phyloP scores from a whole-genome alignment of 2,888 invertebrate species.

The Melanostoma scalare region DNA sequence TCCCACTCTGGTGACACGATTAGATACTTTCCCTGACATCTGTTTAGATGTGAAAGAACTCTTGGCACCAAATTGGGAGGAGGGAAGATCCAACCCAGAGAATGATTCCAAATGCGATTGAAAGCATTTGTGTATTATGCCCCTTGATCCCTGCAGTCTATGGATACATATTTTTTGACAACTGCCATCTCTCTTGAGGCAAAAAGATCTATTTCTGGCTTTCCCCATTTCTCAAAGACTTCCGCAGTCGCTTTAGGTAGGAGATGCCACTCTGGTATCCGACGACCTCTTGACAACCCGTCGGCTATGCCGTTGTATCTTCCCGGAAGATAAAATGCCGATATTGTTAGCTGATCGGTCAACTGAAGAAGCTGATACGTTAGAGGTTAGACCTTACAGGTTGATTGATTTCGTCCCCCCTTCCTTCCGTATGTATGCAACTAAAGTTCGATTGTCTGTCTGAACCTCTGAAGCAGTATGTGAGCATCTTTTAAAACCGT shows the following conservation, averaged over 20 bases:
- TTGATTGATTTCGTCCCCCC: slow-evolving; percentile 20
- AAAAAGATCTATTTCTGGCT: slow-evolving; percentile 38
- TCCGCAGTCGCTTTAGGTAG: neutral
- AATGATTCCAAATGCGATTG: slow-evolving; percentile 18
- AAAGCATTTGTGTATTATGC: slow-evolving; percentile 16
- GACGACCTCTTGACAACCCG: slow-evolving; percentile 19
- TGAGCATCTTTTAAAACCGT: neutral
- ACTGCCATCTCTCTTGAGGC: slow-evolving; percentile 28
- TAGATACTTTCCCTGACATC: slow-evolving; percentile 21
- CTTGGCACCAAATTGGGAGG: slow-evolving; percentile 43
- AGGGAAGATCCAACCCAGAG: slow-evolving; percentile 19
- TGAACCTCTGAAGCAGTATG: slow-evolving; percentile 39
- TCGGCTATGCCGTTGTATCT: slow-evolving; percentile 42
- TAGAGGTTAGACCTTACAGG: neutral
- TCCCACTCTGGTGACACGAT: slow-evolving; percentile 26
- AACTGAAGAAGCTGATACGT: slow-evolving; percentile 22
- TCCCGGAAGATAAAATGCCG: slow-evolving; percentile 31
- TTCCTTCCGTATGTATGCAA: slow-evolving; percentile 31
- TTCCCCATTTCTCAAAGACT: slow-evolving; percentile 5
- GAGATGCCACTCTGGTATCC: slow-evolving; percentile 34
- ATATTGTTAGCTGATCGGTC: slow-evolving; percentile 21
- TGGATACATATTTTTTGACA: slow-evolving; percentile 19
- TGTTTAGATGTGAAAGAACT: slow-evolving; percentile 24
- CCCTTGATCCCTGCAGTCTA: slow-evolving; percentile 12
- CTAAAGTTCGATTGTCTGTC: slow-evolving; percentile 33